Evolutionary conservation across 2,888 invertebrate genomes (phyloP).

Genomic region (Cistogaster globosa): DNA sequence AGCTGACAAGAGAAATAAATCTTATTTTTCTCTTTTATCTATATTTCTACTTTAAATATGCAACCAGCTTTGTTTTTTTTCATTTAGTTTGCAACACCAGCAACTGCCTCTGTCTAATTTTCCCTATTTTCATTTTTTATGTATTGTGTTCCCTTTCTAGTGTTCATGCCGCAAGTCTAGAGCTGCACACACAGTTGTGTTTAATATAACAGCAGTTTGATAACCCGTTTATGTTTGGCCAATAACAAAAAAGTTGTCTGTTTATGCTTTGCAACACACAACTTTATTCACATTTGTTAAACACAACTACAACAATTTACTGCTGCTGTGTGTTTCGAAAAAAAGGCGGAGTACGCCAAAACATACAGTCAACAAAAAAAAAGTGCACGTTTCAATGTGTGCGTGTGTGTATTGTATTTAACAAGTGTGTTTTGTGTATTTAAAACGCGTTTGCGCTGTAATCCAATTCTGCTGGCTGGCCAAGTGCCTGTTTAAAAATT

Average conservation of each 20-base stretch:
- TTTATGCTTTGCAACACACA: conserved; percentile 32
- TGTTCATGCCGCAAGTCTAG: conserved; percentile 9
- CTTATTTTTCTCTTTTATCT: conserved; percentile 20
- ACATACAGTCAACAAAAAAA: background rate
- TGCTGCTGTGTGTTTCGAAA: conserved; percentile 5
- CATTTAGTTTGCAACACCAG: conserved; percentile 13
- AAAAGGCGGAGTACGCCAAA: conserved; percentile 72
- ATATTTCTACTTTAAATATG: background rate
- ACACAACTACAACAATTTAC: conserved; percentile 3
- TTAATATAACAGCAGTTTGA: conserved; percentile 60
- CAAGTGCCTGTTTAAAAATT: conserved; percentile 33
- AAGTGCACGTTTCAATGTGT: background rate
- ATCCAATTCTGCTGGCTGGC: conserved; percentile 47
- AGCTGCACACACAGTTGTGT: background rate
- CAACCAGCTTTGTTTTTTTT: conserved; percentile 23
- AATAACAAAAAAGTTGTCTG: conserved; percentile 72
- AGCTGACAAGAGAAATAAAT: background rate
- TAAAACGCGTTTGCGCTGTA: conserved; percentile 68
- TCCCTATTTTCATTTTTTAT: conserved; percentile 41
- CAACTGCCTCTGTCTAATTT: conserved; percentile 58
- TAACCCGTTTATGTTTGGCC: conserved; percentile 71
- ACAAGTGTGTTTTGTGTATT: background rate
- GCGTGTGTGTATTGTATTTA: background rate
- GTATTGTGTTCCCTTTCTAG: conserved; percentile 62
- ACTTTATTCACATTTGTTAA: background rate